Conservation (phyloP, 2,797 vertebrate species). For the Sebastes reedi region DNA sequence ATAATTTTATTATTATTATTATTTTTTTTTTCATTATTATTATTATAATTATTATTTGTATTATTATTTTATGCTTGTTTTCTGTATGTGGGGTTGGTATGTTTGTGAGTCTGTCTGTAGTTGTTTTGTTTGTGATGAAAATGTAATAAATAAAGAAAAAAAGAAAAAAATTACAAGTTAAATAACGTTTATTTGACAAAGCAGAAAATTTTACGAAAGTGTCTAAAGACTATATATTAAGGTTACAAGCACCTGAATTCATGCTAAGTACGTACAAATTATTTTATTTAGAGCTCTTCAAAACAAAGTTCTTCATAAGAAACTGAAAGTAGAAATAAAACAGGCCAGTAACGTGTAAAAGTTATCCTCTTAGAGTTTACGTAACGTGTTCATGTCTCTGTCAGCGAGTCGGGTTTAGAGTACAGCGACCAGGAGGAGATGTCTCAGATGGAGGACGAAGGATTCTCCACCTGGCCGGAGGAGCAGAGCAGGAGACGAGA, state of each 20-base stretch:
- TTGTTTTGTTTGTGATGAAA: no score
- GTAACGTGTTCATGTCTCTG: neutral
- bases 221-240: neutral
- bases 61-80: no score
- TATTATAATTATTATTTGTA: no score
- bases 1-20: no score
- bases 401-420: constrained; percentile 51
- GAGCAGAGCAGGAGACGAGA: constrained; percentile 45
- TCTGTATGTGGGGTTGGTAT: no score
- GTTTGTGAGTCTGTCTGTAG: no score
- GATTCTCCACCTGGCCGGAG: constrained; percentile 40
- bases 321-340: neutral
- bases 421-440: neutral
- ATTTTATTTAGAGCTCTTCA: neutral
- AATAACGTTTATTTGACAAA: neutral
- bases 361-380: neutral
- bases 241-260: neutral
- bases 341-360: neutral
- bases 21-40: no score
- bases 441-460: constrained; percentile 29
- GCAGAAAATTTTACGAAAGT: neutral
- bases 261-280: neutral
- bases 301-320: neutral
- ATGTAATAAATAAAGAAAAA: no score
- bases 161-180: no score